Base-by-base conservation (phyloP, 1,140 invertebrate genomes). In the Rhysida immarginata region DNA sequence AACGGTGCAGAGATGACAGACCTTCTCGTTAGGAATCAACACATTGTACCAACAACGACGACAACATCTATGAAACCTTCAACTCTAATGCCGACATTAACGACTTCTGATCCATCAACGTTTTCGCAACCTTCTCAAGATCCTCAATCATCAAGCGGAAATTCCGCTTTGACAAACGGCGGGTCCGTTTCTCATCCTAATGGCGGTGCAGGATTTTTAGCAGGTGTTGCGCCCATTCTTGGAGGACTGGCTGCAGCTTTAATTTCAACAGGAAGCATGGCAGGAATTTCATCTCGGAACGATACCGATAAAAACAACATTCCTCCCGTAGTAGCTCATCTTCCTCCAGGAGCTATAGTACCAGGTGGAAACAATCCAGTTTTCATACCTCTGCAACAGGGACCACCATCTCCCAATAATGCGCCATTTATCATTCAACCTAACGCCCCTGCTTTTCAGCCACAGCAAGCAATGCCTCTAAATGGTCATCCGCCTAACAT, bases 161-260 rank as follows among this genome's bases (percentile, higher is more conserved):
- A n/a, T n/a, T n/a, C n/a, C n/a, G n/a, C n/a, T n/a, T n/a, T n/a
- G n/a, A n/a, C n/a, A 35, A 35, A 35, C 16, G 29, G 5, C 16
- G 29, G 5, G 16, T 16, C 29, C 16, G 29, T 16, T 8, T 5
- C 16, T 35, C 29, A 35, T 35, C 5, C 18, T 11, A 20, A 20
- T 5, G 8, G 8, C 8, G 49, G 49, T 8, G 26, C 3, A 8
- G 14, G 16, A 3, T 51, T 51, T 25, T 27, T 51, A 27, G 23
- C 26, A 16, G 49, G 49, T 51, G 49, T 51, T 26, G 49, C 49
- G 24, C 49, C 49, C 13, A 51, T 51, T 27, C 24, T 51, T 5
- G 49, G 49, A 25, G 49, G 49, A 51, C 24, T 51, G 8, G 49
- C 49, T 26, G 49, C 49, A 16, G 49, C 49, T 26, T 27, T 51